Evolutionary conservation across 2,888 invertebrate genomes (phyloP).

Genomic region (Tinea trinotella): DNA sequence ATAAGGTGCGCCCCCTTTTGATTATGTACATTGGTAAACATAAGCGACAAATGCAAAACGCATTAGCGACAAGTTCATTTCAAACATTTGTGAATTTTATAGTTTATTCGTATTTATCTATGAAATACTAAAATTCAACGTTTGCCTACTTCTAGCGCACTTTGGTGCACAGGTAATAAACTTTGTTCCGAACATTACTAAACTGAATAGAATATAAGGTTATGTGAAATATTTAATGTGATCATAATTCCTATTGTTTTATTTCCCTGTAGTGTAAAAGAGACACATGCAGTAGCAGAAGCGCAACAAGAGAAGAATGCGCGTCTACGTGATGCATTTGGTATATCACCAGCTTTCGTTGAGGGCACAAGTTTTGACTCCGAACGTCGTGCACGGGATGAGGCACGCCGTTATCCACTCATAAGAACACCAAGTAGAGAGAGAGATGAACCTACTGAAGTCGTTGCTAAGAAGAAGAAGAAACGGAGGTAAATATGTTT

Average conservation of each 20-base stretch:
- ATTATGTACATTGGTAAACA: conserved; percentile 14
- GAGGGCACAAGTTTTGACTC: conserved; percentile 95
- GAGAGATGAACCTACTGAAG: conserved; percentile 58
- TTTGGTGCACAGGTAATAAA: conserved; percentile 60
- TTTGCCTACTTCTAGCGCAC: conserved; percentile 69
- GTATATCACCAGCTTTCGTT: conserved; percentile 93
- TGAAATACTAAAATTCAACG: conserved; percentile 27
- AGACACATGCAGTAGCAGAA: conserved; percentile 96
- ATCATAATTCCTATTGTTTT: neutral
- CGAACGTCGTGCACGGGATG: conserved; percentile 71
- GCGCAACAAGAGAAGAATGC: conserved; percentile 97
- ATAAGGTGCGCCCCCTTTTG: conserved; percentile 70
- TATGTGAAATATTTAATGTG: neutral
- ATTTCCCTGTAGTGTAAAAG: conserved; percentile 83
- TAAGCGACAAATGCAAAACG: neutral
- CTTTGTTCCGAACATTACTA: neutral
- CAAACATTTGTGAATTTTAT: neutral
- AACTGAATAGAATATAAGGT: neutral
- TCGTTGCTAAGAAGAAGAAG: conserved; percentile 74
- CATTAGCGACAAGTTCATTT: neutral
- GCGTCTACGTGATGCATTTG: conserved; percentile 92
- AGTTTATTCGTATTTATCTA: conserved; percentile 22
- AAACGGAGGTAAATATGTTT: conserved; percentile 77
- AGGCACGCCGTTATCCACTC: conserved; percentile 76
- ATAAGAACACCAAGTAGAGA: conserved; percentile 83